Percentiles rank a stretch among this genome's conserved stretches.
Evolutionary conservation across 2,113 vertebrate species (phyloP).

Genomic region (Chitala chitala): DNA sequence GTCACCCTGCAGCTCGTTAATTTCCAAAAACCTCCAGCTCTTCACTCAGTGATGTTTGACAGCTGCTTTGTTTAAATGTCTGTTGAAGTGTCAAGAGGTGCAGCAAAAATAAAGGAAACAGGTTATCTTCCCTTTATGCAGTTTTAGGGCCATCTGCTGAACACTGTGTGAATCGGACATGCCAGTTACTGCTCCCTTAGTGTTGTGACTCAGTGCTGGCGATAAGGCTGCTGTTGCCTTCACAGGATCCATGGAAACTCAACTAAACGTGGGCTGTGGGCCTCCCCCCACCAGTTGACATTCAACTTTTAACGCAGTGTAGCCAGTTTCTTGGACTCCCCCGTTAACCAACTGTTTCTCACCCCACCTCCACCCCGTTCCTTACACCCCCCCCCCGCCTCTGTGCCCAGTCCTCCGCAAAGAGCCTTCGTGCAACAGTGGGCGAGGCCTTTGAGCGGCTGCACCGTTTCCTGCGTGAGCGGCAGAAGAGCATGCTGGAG

Average conservation of each 20-base stretch:
- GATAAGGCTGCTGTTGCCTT: not conserved
- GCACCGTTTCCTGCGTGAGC: conserved; percentile 86
- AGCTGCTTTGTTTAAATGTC: not conserved
- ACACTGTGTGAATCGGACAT: not conserved
- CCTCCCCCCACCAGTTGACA: not conserved
- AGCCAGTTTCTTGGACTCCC: too few species aligned
- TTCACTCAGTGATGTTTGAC: not conserved
- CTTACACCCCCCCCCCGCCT: not conserved
- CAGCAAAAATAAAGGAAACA: not conserved
- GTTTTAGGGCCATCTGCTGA: not conserved
- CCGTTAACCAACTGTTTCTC: too few species aligned
- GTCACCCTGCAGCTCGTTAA: too few species aligned
- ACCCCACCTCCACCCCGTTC: not conserved
- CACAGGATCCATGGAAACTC: not conserved
- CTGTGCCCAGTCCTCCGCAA: conserved; percentile 79
- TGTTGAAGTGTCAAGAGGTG: not conserved
- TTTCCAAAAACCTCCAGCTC: not conserved
- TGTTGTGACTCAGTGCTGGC: not conserved
- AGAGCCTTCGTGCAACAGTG: conserved; percentile 84
- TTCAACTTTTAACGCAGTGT: too few species aligned
- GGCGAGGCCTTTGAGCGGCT: conserved; percentile 87
- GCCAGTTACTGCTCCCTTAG: not conserved
- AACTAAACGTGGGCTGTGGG: not conserved
- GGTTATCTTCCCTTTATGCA: not conserved
- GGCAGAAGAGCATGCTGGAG: conserved; percentile 97